Conservation (phyloP, 2,888 invertebrate genomes). For the Agrotis segetum region DNA sequence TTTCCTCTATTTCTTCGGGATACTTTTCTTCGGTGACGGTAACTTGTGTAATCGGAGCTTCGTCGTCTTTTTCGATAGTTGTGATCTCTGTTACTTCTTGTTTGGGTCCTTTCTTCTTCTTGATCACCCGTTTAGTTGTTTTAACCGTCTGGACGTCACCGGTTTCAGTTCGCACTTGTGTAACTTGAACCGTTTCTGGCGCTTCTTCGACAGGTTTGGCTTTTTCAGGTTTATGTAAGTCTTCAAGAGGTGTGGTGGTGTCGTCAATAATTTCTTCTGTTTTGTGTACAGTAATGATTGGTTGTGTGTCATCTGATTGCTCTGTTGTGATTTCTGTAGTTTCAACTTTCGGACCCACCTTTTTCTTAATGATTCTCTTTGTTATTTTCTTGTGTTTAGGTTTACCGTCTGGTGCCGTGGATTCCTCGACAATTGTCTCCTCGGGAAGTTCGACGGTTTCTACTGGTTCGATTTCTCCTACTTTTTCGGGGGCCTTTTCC, state of each 20-base stretch:
- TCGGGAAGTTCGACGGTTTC: not conserved
- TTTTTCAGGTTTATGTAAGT: not conserved
- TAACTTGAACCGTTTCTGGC: conserved; percentile 30
- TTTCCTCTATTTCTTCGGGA: not conserved
- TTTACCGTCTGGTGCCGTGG: conserved; percentile 3
- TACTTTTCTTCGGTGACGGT: conserved; percentile 29
- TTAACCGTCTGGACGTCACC: conserved; percentile 72
- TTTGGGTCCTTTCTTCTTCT: conserved; percentile 81
- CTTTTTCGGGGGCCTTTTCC: not conserved
- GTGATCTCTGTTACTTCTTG: conserved; percentile 65
- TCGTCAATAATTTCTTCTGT: conserved; percentile 15
- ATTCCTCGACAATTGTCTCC: not conserved
- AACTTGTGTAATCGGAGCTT: conserved; percentile 37
- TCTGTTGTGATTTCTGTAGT: conserved; percentile 69
- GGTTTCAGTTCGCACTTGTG: conserved; percentile 67
- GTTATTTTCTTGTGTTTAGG: not conserved
- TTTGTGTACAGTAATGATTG: not conserved
- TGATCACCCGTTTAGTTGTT: conserved; percentile 72
- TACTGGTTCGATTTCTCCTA: not conserved
- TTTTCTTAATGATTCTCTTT: conserved; percentile 55
- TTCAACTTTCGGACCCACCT: conserved; percentile 48
- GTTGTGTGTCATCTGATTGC: not conserved
- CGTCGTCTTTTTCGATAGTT: conserved; percentile 54
- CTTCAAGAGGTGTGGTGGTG: conserved; percentile 20
- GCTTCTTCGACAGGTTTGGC: conserved; percentile 22